Percentiles rank a stretch among this genome's conserved stretches.
phyloP scores from a whole-genome alignment of 2,888 invertebrate genomes.

The Drosophila austrosaltans region DNA sequence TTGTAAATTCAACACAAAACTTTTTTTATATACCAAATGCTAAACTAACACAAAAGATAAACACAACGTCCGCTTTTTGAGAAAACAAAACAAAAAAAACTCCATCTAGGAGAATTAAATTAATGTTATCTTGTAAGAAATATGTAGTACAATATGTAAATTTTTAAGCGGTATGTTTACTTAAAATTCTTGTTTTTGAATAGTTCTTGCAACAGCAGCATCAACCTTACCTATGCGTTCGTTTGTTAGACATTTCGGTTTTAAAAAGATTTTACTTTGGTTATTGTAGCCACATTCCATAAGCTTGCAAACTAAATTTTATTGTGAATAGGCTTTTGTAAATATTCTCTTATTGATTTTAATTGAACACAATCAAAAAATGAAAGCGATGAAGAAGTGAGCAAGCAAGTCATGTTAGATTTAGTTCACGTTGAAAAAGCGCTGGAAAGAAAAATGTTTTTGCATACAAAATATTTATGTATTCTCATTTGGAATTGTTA shows the following conservation, averaged over 20 bases:
- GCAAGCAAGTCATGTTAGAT: background rate
- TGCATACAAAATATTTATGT: constrained; percentile 23
- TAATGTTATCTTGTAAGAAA: constrained; percentile 4
- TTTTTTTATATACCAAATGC: constrained; percentile 10
- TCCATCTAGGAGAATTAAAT: constrained; percentile 18
- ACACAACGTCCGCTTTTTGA: constrained; percentile 74
- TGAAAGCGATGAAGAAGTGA: background rate
- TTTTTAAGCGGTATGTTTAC: background rate
- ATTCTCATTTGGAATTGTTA: constrained; percentile 63
- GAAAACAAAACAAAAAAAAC: constrained; percentile 33
- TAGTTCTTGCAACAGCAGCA: background rate
- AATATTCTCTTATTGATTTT: constrained; percentile 13
- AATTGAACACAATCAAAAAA: constrained; percentile 17
- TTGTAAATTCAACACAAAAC: constrained; percentile 62
- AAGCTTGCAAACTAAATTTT: constrained; percentile 29
- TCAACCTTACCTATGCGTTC: background rate
- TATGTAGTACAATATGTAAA: background rate
- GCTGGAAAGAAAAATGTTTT: constrained; percentile 43
- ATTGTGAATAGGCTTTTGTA: constrained; percentile 9
- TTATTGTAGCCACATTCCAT: constrained; percentile 47
- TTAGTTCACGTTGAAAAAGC: constrained; percentile 38
- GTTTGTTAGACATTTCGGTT: constrained; percentile 56
- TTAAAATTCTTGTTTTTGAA: background rate
- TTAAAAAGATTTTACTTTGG: constrained; percentile 47
- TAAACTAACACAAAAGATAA: constrained; percentile 38